Percentiles rank a stretch among this genome's conserved stretches.
phyloP scores from a whole-genome alignment of 2,888 invertebrate genomes.

The Onchidella celtica region DNA sequence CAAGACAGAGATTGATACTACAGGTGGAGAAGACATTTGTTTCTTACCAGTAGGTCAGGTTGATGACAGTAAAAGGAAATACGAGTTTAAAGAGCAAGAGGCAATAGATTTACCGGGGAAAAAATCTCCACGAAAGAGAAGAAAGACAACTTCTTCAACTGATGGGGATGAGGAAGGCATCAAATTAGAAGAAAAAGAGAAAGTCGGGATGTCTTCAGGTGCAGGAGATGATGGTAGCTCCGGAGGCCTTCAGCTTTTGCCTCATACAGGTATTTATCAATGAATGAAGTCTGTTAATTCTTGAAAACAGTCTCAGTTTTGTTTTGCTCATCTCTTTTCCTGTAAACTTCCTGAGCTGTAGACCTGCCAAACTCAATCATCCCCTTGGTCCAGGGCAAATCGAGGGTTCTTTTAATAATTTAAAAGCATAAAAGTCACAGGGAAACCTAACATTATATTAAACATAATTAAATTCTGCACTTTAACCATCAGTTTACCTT shows the following conservation, averaged over 20 bases:
- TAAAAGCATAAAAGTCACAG: too few species aligned
- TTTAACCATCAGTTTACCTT: too few species aligned
- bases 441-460: too few species aligned
- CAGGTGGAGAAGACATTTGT: constrained; percentile 35
- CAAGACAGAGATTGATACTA: constrained; percentile 30
- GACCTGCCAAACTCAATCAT: too few species aligned
- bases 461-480: too few species aligned
- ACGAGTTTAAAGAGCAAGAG: constrained; percentile 36
- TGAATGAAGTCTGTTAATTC: too few species aligned
- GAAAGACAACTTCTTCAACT: constrained; percentile 20
- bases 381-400: too few species aligned
- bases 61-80: constrained; percentile 42
- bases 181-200: constrained; percentile 38
- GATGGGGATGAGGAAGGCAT: constrained; percentile 32
- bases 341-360: too few species aligned
- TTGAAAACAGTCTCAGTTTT: background rate
- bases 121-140: constrained; percentile 43
- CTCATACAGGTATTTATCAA: constrained; percentile 49
- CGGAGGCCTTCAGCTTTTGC: constrained; percentile 46
- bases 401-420: too few species aligned
- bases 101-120: constrained; percentile 31
- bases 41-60: constrained; percentile 43
- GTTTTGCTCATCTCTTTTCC: background rate
- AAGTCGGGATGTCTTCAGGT: constrained; percentile 8
- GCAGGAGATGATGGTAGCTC: constrained; percentile 20